A percentile compares a stretch with the other conserved stretches of the same genome.
phyloP scores from a whole-genome alignment of 2,888 invertebrate species.

The Volucella inanis region DNA sequence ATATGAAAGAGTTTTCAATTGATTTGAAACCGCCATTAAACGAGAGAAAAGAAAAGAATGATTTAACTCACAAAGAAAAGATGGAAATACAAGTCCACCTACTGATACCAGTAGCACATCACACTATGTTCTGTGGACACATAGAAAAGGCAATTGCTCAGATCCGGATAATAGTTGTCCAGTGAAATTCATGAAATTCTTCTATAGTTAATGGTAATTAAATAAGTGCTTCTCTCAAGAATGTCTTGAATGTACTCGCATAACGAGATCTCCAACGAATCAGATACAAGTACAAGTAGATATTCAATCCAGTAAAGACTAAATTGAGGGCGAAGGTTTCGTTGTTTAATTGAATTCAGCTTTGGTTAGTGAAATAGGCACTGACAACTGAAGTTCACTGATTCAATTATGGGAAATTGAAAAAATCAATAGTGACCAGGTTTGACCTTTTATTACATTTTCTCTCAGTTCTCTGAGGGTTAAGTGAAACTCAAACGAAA shows the following conservation, averaged over 20 bases:
- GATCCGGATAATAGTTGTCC: constrained; percentile 23
- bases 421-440: constrained; percentile 18
- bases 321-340: constrained; percentile 48
- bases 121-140: neutral
- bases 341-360: constrained; percentile 64
- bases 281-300: neutral
- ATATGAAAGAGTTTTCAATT: constrained; percentile 5
- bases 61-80: neutral
- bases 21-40: neutral
- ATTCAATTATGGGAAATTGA: constrained; percentile 53
- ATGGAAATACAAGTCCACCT: neutral
- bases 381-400: constrained; percentile 31
- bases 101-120: neutral
- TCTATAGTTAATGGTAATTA: constrained; percentile 35
- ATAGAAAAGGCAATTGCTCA: constrained; percentile 23
- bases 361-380: constrained; percentile 12
- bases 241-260: neutral
- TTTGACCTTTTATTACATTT: constrained; percentile 50
- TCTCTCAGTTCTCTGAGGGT: constrained; percentile 35
- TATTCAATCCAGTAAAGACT: neutral
- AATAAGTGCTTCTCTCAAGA: constrained; percentile 10
- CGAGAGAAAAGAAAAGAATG: neutral
- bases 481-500: constrained; percentile 26
- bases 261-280: constrained; percentile 2
- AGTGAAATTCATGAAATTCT: neutral